These are phyloP conservation scores for Heliocidaris tuberculata DNA, from an alignment of 35 echinoderm and acorn worm species.

Conservation along the genomic window DNA sequence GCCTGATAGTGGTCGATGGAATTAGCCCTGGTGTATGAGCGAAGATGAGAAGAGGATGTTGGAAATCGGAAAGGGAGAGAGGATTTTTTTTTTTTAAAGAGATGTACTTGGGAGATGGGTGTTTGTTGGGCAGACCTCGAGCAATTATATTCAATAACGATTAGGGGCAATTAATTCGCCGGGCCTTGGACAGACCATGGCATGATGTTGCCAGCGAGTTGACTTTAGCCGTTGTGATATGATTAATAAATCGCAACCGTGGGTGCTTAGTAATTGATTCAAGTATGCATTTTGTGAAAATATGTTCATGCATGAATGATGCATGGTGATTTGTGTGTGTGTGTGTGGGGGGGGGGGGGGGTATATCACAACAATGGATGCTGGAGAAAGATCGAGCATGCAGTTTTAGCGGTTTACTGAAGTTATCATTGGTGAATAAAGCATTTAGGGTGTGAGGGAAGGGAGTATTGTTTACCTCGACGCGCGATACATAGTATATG, in stretches of 20 bases:
- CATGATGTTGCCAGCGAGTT: background rate
- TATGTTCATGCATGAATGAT: no score
- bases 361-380: no score
- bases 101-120: background rate
- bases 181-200: background rate
- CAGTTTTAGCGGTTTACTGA: no score
- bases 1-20: slow-evolving; percentile 28
- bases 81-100: background rate
- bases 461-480: no score
- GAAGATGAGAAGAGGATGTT: background rate
- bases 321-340: no score
- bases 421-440: no score
- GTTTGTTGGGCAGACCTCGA: background rate
- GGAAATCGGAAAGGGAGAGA: background rate
- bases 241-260: background rate
- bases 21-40: slow-evolving; percentile 13
- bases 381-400: no score
- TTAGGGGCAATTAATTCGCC: background rate
- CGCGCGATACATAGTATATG: no score
- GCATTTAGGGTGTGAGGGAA: no score
- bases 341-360: no score
- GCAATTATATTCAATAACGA: background rate
- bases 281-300: background rate
- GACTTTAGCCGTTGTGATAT: background rate
- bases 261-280: background rate